Conservation (phyloP, 2,113 vertebrate species). For the Microcebus murinus region DNA sequence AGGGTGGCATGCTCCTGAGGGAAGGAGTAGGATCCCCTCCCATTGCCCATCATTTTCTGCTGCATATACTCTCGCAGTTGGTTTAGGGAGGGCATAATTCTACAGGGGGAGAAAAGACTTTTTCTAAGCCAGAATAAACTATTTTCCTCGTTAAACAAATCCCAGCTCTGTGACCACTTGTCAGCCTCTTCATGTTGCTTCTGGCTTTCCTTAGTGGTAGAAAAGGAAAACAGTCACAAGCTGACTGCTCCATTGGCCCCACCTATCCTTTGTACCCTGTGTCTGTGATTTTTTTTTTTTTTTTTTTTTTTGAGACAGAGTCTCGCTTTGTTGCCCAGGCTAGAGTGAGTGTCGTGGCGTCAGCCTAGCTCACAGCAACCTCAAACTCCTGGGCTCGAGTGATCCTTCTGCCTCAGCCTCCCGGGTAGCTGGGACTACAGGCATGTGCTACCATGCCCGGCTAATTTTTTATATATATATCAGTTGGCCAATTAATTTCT, state of each 20-base stretch:
- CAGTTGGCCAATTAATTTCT: no score
- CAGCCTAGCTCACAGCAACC: no score
- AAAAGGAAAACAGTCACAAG: slow-evolving; percentile 16
- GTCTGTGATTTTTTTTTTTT: background rate
- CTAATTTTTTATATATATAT: no score
- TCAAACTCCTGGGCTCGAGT: no score
- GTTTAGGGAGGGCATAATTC: slow-evolving; percentile 32
- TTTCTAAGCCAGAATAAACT: slow-evolving; percentile 43
- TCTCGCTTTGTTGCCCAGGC: no score
- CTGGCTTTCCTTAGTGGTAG: slow-evolving; percentile 38
- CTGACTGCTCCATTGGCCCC: background rate
- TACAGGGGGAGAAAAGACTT: background rate
- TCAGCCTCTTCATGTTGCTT: slow-evolving; percentile 44
- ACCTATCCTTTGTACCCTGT: background rate
- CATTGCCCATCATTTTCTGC: slow-evolving; percentile 34
- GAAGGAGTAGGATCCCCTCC: slow-evolving; percentile 14
- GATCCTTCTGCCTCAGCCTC: no score
- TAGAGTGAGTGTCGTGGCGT: no score
- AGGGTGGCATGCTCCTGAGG: background rate
- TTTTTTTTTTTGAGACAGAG: no score
- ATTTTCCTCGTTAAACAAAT: slow-evolving; percentile 49
- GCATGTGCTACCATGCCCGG: no score
- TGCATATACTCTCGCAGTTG: slow-evolving; percentile 29
- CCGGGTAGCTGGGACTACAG: no score
- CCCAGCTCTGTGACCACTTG: background rate